A percentile compares a stretch with the other conserved stretches of the same genome.
These are phyloP conservation scores for Pseudochirops cupreus DNA, from an alignment of 2,797 vertebrate genomes.

Conservation along the genomic window DNA sequence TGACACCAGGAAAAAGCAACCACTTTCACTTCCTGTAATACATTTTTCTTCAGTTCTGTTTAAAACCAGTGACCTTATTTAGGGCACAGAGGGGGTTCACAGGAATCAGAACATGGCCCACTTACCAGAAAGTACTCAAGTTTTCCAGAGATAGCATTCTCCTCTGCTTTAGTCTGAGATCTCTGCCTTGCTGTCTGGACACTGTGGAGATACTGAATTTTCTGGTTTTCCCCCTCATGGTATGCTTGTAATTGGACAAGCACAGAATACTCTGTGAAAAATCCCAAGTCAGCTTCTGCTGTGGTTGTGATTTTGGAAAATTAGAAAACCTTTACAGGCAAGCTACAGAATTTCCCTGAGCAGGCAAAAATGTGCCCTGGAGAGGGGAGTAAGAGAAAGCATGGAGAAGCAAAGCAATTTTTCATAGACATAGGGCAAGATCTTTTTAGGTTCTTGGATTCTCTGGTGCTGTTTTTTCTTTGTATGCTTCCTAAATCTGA, in stretches of 20 bases:
- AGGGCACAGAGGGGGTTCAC: slow-evolving; percentile 78
- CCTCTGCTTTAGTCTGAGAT: neutral
- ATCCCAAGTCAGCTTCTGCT: neutral
- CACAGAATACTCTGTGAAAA: neutral
- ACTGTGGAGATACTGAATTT: neutral
- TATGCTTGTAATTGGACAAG: slow-evolving; percentile 36
- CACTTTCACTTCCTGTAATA: slow-evolving; percentile 59
- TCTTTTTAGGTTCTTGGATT: neutral
- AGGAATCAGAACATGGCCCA: slow-evolving; percentile 66
- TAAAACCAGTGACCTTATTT: slow-evolving; percentile 75
- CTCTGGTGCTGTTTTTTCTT: neutral
- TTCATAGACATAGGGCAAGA: neutral
- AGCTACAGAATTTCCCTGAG: slow-evolving; percentile 25
- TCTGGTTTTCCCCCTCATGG: neutral
- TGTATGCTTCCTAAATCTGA: neutral
- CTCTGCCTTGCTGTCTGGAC: neutral
- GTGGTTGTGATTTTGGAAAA: slow-evolving; percentile 46
- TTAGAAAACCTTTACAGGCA: slow-evolving; percentile 28
- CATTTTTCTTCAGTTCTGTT: slow-evolving; percentile 69
- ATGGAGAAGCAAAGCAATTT: neutral
- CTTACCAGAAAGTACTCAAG: neutral
- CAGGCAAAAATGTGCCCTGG: neutral
- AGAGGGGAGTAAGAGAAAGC: slow-evolving; percentile 26
- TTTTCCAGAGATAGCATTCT: neutral
- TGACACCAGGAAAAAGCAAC: slow-evolving; percentile 58